A percentile compares a stretch with the other conserved stretches of the same genome.
These are phyloP conservation scores for Petrolisthes manimaculis DNA, from an alignment of 2,888 invertebrate genomes.

Conservation along the genomic window DNA sequence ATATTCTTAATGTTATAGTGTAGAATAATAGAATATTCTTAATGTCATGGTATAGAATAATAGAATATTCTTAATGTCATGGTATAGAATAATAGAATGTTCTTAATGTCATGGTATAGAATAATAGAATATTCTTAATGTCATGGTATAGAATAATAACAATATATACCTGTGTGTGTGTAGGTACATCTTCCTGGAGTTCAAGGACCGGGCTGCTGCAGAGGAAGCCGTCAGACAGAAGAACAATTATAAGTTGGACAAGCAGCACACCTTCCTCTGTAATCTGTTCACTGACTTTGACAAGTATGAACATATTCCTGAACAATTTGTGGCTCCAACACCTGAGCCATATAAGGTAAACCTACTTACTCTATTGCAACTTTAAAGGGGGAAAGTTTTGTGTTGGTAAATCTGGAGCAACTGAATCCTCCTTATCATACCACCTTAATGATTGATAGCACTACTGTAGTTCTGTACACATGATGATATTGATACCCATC, in stretches of 20 bases:
- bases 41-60: too few species aligned
- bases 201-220: slow-evolving; percentile 84
- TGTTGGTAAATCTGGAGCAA: too few species aligned
- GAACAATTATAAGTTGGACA: slow-evolving; percentile 93
- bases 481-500: too few species aligned
- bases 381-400: too few species aligned
- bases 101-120: too few species aligned
- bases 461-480: too few species aligned
- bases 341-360: slow-evolving; percentile 84
- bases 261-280: slow-evolving; percentile 92
- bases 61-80: too few species aligned
- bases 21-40: too few species aligned
- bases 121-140: not conserved
- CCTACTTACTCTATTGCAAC: not conserved
- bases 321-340: slow-evolving; percentile 70
- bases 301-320: slow-evolving; percentile 77
- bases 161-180: slow-evolving; percentile 60
- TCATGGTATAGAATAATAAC: not conserved
- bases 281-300: slow-evolving; percentile 96
- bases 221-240: slow-evolving; percentile 88
- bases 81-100: too few species aligned
- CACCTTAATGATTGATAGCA: too few species aligned
- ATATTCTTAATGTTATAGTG: too few species aligned
- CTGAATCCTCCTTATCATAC: too few species aligned
- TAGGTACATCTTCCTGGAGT: slow-evolving; percentile 92